Evolutionary conservation across 1,140 invertebrate genomes (phyloP), one percentile per base, ranked within the genome.

Genomic region (Apocrypta bakeri): DNA sequence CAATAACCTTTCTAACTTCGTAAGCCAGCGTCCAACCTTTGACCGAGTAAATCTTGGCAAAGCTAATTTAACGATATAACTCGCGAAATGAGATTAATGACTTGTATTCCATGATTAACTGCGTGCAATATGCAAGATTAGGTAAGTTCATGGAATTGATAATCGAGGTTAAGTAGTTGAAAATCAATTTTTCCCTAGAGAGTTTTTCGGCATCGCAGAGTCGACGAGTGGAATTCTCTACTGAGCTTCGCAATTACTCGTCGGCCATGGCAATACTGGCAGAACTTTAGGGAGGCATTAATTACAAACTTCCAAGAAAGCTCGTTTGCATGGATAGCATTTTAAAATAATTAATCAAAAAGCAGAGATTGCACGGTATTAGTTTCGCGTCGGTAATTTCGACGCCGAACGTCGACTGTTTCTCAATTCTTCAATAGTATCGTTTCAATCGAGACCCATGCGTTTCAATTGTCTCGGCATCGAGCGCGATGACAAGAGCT

Each of bases 1-100:
- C 76, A 78, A 78, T 78, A 78, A 63, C 25, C 21, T 40, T 78
- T 48, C 37, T 7, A 27, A 78, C 33, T 42, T 68, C 25, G 76
- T 77, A 40, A 77, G 27, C n/a, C 75, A 40, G 27, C n/a, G 27
- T 17, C 37, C 21, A n/a, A 27, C 29, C 29, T 64, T 78, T 64
- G 42, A 42, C 76, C 66, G 37, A 37, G 37, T 69, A 63, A 64
- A 76, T 64, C 40, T 68, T 27, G 24, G 33, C 25, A 37, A 29
- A 17, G 37, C 33, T 12, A 27, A 42, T 33, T 29, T 68, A 78
- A 78, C 37, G 61, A 24, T n/a, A n/a, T n/a, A 17, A 8, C 40
- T 68, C 40, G 48, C 40, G 21, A 17, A 2, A 68, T 42, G 12
- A 66, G n/a, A 68, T 63, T 40, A 78, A 68, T 68, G 24, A 27